phyloP scores from a whole-genome alignment of 2,888 invertebrate genomes.

The Odontocerum albicorne region DNA sequence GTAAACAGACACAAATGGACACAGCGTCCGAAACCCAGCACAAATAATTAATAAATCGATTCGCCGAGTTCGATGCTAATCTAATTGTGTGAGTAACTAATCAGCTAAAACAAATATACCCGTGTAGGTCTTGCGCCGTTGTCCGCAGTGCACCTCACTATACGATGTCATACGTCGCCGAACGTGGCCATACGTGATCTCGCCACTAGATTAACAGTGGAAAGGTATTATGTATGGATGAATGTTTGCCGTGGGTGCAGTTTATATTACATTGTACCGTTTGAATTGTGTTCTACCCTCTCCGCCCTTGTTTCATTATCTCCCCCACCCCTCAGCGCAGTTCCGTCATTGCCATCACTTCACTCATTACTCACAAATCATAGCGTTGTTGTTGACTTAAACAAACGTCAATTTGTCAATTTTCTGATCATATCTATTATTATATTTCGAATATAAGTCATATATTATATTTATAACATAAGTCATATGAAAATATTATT shows the following conservation, averaged over 20 bases:
- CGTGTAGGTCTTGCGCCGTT: slow-evolving; percentile 7
- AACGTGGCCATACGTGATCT: slow-evolving; percentile 1
- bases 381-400: too few species aligned
- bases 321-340: slow-evolving; percentile 11
- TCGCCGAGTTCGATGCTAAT: slow-evolving; percentile 32
- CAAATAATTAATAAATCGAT: slow-evolving; percentile 34
- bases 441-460: too few species aligned
- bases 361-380: slow-evolving; percentile 4
- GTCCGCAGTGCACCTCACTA: slow-evolving; percentile 1
- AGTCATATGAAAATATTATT: too few species aligned
- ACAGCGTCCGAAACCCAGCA: slow-evolving; percentile 15
- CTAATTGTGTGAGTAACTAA: slow-evolving; percentile 35
- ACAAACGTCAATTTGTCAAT: too few species aligned
- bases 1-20: too few species aligned
- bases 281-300: slow-evolving; percentile 25
- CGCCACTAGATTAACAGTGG: slow-evolving; percentile 34
- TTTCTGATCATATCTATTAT: too few species aligned
- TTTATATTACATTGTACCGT: slow-evolving; percentile 35
- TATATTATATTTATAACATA: too few species aligned
- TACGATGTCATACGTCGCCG: too few species aligned
- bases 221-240: slow-evolving; percentile 35
- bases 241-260: slow-evolving; percentile 35
- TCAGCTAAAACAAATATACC: slow-evolving; percentile 36
- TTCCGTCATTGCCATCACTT: slow-evolving; percentile 1
- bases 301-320: slow-evolving; percentile 15